A percentile compares a stretch with the other conserved stretches of the same genome.
Conservation (phyloP, 2,113 vertebrate species). For the Callorhinus ursinus region DNA sequence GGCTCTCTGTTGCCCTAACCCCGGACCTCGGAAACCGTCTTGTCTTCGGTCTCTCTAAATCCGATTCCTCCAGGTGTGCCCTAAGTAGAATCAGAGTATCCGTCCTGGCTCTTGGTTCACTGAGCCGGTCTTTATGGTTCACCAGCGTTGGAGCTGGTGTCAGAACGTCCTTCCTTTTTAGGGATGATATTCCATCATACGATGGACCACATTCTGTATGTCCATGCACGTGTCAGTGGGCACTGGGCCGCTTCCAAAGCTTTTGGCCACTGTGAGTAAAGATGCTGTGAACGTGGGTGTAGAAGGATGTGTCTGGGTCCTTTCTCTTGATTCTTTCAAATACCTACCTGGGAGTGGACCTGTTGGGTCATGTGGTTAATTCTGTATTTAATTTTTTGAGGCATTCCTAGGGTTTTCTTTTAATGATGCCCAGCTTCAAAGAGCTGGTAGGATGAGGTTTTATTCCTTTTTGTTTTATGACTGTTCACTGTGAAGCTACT, state of each 20-base stretch:
- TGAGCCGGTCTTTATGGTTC: background rate
- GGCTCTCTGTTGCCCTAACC: background rate
- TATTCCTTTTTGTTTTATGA: background rate
- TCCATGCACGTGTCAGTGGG: too few relatives aligned
- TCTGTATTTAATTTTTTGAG: background rate
- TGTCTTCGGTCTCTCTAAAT: background rate
- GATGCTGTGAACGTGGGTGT: background rate
- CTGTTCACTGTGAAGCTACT: background rate
- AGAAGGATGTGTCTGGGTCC: too few relatives aligned
- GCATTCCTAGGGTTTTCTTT: background rate
- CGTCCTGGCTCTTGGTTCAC: background rate
- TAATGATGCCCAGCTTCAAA: background rate
- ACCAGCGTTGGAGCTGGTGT: too few relatives aligned
- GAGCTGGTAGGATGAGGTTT: background rate
- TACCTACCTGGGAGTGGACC: too few relatives aligned
- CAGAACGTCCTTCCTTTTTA: background rate
- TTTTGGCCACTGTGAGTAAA: background rate
- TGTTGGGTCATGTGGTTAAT: background rate
- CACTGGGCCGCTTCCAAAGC: background rate
- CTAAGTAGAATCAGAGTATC: background rate
- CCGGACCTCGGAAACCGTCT: background rate
- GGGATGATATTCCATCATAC: fast-evolving
- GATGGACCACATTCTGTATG: background rate
- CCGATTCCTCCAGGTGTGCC: background rate
- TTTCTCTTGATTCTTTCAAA: background rate